Conservation (phyloP, 1,140 invertebrate genomes). For the Hyles vespertilio region DNA sequence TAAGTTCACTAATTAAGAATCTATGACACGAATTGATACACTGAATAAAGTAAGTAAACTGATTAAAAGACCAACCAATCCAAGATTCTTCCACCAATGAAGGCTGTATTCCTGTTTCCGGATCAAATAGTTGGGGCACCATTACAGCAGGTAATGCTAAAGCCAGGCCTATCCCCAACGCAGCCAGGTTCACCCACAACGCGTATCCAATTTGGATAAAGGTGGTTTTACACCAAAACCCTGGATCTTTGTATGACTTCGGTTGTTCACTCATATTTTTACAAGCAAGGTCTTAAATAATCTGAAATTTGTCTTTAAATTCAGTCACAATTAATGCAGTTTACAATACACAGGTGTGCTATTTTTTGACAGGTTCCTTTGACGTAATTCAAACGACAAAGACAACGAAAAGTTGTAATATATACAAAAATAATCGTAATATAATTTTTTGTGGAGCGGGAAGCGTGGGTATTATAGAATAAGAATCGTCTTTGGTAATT, state of each 20-base stretch:
- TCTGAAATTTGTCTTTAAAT: too few species aligned
- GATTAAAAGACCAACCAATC: conserved; percentile 67
- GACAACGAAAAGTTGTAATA: too few species aligned
- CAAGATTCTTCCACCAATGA: conserved; percentile 67
- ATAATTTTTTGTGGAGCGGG: too few species aligned
- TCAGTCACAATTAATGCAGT: too few species aligned
- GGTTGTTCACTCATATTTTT: background rate
- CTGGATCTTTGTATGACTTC: conserved; percentile 26
- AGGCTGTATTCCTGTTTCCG: conserved; percentile 34
- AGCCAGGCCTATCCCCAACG: conserved; percentile 68
- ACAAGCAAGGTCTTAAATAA: too few species aligned
- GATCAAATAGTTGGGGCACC: conserved; percentile 54
- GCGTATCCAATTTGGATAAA: conserved; percentile 46
- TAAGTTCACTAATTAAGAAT: too few species aligned
- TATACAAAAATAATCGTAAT: too few species aligned
- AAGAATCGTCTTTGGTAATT: too few species aligned
- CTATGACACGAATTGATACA: background rate
- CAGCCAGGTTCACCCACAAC: conserved; percentile 65
- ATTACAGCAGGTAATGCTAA: conserved; percentile 74
- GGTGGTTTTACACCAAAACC: conserved; percentile 42
- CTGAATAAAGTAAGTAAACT: conserved; percentile 6
- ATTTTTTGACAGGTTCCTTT: background rate
- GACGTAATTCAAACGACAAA: too few species aligned
- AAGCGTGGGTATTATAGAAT: too few species aligned
- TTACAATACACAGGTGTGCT: background rate